Conservation (phyloP, 2,797 vertebrate genomes). For the Syndactyla subalaris region DNA sequence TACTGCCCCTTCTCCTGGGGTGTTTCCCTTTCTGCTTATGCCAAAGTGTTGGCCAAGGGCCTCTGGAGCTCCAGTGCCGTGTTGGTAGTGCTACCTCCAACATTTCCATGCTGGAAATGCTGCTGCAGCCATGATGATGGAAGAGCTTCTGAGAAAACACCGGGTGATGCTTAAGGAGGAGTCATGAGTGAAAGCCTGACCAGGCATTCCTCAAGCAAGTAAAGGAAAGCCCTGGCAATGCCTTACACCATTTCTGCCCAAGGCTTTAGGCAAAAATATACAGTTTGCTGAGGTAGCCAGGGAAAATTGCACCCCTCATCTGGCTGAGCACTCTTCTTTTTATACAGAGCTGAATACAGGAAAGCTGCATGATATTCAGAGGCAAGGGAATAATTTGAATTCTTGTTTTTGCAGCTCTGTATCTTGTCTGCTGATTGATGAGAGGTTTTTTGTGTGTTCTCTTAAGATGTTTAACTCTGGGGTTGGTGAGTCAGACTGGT, state of each 20-base stretch:
- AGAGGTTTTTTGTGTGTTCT: neutral
- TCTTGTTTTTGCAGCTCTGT: neutral
- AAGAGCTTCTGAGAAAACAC: neutral
- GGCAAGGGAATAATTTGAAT: neutral
- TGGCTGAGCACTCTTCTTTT: neutral
- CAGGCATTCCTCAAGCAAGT: neutral
- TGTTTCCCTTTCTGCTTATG: neutral
- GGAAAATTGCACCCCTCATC: neutral
- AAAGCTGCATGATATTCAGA: neutral
- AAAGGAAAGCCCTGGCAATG: neutral
- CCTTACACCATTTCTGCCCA: neutral
- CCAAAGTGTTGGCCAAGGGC: neutral
- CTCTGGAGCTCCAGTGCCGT: neutral
- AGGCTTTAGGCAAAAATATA: neutral
- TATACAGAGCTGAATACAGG: neutral
- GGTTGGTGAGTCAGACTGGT: neutral
- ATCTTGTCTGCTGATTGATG: neutral
- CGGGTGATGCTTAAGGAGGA: neutral
- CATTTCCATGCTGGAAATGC: neutral
- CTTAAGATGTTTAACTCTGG: neutral
- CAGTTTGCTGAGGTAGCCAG: neutral
- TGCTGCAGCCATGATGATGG: neutral
- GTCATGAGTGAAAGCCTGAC: neutral
- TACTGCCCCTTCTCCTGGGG: neutral
- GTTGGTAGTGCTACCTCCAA: rapidly evolving